A percentile compares a stretch with the other conserved stretches of the same genome.
phyloP scores from a whole-genome alignment of 2,888 invertebrate species.

The Drosophila mettleri region DNA sequence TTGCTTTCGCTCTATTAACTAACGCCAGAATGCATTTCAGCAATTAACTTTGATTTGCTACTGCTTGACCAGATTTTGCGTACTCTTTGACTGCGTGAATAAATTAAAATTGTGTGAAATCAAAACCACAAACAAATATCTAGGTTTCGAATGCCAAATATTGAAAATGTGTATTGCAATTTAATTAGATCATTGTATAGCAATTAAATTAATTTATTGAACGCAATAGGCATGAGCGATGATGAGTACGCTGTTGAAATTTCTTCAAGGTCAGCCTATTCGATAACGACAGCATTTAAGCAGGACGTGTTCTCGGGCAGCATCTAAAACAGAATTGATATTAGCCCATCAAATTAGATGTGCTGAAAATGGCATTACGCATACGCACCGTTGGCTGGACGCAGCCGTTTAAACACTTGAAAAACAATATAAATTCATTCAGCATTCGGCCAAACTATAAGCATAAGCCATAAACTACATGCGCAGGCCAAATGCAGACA shows the following conservation, averaged over 20 bases:
- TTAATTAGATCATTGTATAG: not conserved
- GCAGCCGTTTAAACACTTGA: constrained; percentile 66
- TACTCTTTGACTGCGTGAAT: constrained; percentile 1
- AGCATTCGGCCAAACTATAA: constrained; percentile 64
- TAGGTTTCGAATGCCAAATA: not conserved
- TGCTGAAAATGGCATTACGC: constrained; percentile 42
- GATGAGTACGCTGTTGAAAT: too few species aligned
- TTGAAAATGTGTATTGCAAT: not conserved
- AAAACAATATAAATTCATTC: constrained; percentile 77
- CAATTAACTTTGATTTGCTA: constrained; percentile 56
- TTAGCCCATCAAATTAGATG: constrained; percentile 39
- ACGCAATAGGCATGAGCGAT: not conserved
- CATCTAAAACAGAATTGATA: not conserved
- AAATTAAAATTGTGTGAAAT: not conserved
- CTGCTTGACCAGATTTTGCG: constrained; percentile 12
- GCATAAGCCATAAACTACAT: constrained; percentile 58
- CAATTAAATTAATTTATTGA: not conserved
- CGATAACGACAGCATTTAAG: not conserved
- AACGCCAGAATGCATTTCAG: constrained; percentile 35
- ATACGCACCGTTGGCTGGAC: constrained; percentile 44
- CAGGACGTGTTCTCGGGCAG: constrained; percentile 3
- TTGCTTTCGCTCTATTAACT: constrained; percentile 9
- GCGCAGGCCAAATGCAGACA: constrained; percentile 51
- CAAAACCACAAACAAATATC: constrained; percentile 1
- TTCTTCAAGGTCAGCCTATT: not conserved